phyloP scores from a whole-genome alignment of 2,113 vertebrate species.

The Petaurus breviceps region DNA sequence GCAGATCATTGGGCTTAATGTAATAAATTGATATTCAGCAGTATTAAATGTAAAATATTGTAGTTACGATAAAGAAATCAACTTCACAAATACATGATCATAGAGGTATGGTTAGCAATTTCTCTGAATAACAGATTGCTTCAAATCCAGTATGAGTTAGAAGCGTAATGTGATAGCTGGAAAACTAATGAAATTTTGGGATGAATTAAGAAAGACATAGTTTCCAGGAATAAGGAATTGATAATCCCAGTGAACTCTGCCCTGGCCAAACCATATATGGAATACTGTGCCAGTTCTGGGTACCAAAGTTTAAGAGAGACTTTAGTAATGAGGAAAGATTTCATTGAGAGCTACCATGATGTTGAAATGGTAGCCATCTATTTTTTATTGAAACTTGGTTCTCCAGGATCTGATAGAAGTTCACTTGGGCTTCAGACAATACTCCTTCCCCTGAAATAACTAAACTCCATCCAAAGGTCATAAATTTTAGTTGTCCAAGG shows the following conservation, averaged over 20 bases:
- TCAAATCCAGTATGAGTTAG: background rate
- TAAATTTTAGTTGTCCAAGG: background rate
- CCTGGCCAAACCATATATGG: background rate
- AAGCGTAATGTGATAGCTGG: background rate
- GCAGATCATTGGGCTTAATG: background rate
- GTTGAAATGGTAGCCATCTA: background rate
- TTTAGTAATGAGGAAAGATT: background rate
- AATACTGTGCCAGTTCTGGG: background rate
- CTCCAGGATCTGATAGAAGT: background rate
- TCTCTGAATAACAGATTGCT: background rate
- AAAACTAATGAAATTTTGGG: background rate
- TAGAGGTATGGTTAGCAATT: background rate
- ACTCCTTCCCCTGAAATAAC: accelerated
- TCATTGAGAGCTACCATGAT: background rate
- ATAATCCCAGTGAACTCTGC: background rate
- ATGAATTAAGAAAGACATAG: background rate
- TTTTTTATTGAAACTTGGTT: background rate
- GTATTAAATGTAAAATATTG: background rate
- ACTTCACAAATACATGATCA: background rate
- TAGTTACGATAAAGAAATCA: background rate
- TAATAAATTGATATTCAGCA: background rate
- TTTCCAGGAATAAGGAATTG: background rate
- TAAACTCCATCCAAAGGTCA: too few relatives aligned
- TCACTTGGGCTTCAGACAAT: accelerated
- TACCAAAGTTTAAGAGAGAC: background rate